A percentile compares a stretch with the other conserved stretches of the same genome.
phyloP scores from a whole-genome alignment of 1,140 invertebrate species.

The Trachymyrmex septentrionalis region DNA sequence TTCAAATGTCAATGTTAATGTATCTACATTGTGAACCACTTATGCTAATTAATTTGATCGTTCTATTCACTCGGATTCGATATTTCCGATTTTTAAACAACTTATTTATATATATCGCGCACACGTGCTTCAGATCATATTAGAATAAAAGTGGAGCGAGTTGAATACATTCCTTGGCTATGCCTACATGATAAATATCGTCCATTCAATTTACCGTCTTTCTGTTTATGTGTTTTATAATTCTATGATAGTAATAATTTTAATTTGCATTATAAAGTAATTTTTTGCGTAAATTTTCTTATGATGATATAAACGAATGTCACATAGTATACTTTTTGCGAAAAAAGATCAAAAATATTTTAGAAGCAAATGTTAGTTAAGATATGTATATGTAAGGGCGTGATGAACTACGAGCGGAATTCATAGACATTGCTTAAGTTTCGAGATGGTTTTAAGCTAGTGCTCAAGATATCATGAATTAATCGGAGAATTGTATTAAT shows the following conservation, averaged over 20 bases:
- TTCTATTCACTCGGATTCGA: conserved; percentile 30
- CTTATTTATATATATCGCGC: conserved; percentile 83
- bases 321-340: background rate
- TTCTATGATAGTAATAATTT: conserved; percentile 35
- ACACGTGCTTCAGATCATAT: conserved; percentile 32
- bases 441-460: too few relatives aligned
- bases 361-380: background rate
- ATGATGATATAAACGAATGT: conserved; percentile 2
- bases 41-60: conserved; percentile 20
- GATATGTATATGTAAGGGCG: background rate
- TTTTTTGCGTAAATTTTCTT: conserved; percentile 20
- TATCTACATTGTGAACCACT: background rate
- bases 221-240: conserved; percentile 69
- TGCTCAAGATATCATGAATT: too few relatives aligned
- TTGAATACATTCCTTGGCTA: conserved; percentile 79
- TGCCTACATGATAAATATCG: conserved; percentile 80
- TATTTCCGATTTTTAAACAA: conserved; percentile 77
- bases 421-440: too few relatives aligned
- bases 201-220: conserved; percentile 82
- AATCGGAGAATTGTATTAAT: too few relatives aligned
- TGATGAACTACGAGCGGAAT: conserved; percentile 7
- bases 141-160: conserved; percentile 79
- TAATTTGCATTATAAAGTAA: conserved; percentile 23
- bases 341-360: conserved; percentile 21
- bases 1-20: background rate